phyloP scores from a whole-genome alignment of 2,888 invertebrate species.

The Noctua pronuba region DNA sequence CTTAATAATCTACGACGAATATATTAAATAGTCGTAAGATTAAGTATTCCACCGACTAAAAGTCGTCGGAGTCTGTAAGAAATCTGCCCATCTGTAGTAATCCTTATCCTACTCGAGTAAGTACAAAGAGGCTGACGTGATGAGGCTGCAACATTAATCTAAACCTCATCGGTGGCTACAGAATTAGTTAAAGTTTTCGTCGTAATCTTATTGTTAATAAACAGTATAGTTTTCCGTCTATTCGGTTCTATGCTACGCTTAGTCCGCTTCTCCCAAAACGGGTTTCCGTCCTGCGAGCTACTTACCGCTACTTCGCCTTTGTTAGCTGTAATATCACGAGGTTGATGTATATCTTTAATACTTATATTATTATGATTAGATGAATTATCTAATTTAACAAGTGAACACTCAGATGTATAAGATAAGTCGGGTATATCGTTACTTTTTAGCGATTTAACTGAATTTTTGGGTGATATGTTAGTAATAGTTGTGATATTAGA shows the following conservation, averaged over 20 bases:
- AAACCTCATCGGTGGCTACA: conserved; percentile 72
- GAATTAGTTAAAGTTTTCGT: conserved; percentile 77
- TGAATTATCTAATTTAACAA: conserved; percentile 75
- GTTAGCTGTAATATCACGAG: conserved; percentile 76
- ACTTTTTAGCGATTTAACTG: conserved; percentile 87
- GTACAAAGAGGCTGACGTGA: conserved; percentile 47
- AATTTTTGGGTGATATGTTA: conserved; percentile 89
- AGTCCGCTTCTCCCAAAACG: conserved; percentile 87
- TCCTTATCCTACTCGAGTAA: conserved; percentile 34
- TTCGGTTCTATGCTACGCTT: conserved; percentile 86
- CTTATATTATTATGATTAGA: conserved; percentile 73
- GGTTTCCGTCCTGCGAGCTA: conserved; percentile 86
- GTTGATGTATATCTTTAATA: conserved; percentile 72
- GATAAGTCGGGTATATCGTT: conserved; percentile 78
- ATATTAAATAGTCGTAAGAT: conserved; percentile 10
- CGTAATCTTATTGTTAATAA: conserved; percentile 88
- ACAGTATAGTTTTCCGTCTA: conserved; percentile 88
- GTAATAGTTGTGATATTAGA: conserved; percentile 90
- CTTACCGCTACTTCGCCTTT: conserved; percentile 80
- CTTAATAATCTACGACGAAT: conserved; percentile 23
- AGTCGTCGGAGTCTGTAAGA: neutral
- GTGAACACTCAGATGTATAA: conserved; percentile 78
- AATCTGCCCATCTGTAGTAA: conserved; percentile 20
- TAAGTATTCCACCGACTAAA: conserved; percentile 10
- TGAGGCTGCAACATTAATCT: conserved; percentile 58